Evolutionary conservation across 2,888 invertebrate species (phyloP), one percentile per base, ranked within the genome.

Genomic region (Timandra comae): DNA sequence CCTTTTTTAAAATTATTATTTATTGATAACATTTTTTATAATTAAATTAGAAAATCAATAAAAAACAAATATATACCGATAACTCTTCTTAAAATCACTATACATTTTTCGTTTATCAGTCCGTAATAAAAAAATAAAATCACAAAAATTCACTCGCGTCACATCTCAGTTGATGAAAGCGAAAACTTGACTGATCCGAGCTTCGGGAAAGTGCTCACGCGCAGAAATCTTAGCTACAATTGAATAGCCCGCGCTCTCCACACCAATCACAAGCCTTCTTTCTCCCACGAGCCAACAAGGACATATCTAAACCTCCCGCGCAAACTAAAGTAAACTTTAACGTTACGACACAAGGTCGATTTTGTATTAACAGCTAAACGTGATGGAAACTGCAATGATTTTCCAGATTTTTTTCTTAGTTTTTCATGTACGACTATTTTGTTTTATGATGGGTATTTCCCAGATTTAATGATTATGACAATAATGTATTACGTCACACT

Each of bases 131-230:
- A 36, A 24, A 25, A 39, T 33, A 35, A 43, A 39, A 48, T 43
- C 45, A 46, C 49, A 58, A 54, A 50, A n/a, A n/a, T n/a, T n/a
- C 63, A 50, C 46, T 50, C 57, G 64, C 67, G 62, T 69, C 65
- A 69, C 76, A 73, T 73, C 70, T 65, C 64, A 47, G 43, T 57
- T 53, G 64, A 72, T 60, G 77, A 81, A 79, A 81, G 78, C 68
- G 77, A 80, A 79, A 77, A 67, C 66, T 65, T 63, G 61, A 63
- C 59, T 58, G 56, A 56, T 43, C 48, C 16, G 35, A 65, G 63
- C 63, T 67, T 63, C 64, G 75, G 67, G 81, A 81, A 76, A 80
- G 79, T 84, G 81, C 74, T 76, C 71, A 43, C 65, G 69, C 70
- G 70, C 56, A 62, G 71, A 58, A 56, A 49, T 59, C 65, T 49